Conservation (phyloP, 1,140 invertebrate genomes). For the Heliconius eleuchia region DNA sequence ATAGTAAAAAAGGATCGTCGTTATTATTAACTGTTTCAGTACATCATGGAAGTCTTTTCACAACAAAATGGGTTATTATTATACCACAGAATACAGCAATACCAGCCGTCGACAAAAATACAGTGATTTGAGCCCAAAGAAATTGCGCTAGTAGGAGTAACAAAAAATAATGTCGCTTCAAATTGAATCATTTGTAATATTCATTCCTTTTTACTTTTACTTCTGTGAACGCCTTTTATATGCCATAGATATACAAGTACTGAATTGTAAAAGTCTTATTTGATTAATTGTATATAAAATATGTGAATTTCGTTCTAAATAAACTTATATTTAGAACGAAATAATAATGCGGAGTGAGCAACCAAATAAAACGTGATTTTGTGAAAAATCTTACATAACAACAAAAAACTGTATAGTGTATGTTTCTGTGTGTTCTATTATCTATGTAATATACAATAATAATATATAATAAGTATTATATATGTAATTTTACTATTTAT, state of each 20-base stretch:
- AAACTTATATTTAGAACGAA: no score
- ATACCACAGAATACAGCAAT: constrained; percentile 18
- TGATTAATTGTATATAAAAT: no score
- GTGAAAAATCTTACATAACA: no score
- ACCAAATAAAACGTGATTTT: no score
- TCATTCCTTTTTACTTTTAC: constrained; percentile 64
- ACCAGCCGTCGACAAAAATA: constrained; percentile 30
- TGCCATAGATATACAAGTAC: constrained; percentile 23
- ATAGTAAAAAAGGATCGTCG: background rate
- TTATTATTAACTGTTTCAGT: background rate
- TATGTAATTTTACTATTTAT: no score
- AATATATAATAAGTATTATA: no score
- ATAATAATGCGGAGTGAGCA: no score
- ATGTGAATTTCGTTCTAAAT: no score
- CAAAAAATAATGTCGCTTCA: constrained; percentile 66
- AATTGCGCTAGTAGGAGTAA: constrained; percentile 42
- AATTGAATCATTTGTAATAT: constrained; percentile 75
- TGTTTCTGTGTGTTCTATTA: no score
- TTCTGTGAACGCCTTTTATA: constrained; percentile 55
- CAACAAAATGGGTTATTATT: constrained; percentile 4
- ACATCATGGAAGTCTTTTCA: background rate
- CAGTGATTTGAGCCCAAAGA: constrained; percentile 33
- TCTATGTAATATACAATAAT: no score
- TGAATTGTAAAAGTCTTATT: background rate
- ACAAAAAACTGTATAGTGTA: no score